Evolutionary conservation across 2,797 vertebrate species (phyloP).

Genomic region (Lithobates sylvaticus): DNA sequence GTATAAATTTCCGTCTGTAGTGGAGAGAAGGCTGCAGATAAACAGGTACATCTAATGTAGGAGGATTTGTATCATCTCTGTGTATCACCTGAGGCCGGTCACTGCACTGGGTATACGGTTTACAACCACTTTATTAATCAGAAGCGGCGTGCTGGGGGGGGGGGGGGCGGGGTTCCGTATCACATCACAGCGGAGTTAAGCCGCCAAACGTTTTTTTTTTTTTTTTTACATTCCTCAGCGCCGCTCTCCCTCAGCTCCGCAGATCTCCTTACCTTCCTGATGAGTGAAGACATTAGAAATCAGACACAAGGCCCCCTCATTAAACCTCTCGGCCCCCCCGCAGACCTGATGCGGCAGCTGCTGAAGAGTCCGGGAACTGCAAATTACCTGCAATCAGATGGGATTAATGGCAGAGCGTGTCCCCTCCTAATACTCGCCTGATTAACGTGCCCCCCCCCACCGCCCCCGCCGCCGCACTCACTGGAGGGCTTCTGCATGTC

Average conservation of each 20-base stretch:
- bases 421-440: slow-evolving; percentile 47
- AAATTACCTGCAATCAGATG: slow-evolving; percentile 58
- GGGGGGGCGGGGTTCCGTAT: neutral
- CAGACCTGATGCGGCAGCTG: slow-evolving; percentile 67
- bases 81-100: no score
- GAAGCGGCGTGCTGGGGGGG: neutral
- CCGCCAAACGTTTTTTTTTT: neutral
- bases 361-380: slow-evolving; percentile 65
- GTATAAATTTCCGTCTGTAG: no score
- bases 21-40: no score
- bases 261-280: slow-evolving; percentile 46
- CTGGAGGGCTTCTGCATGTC: neutral
- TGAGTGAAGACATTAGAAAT: slow-evolving; percentile 40
- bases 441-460: slow-evolving; percentile 2
- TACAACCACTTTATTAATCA: no score
- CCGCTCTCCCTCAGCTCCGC: slow-evolving; percentile 32
- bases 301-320: slow-evolving; percentile 39
- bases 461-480: neutral
- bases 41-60: no score
- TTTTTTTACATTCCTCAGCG: slow-evolving; percentile 8
- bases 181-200: slow-evolving; percentile 33
- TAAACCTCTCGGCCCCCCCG: slow-evolving; percentile 61
- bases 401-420: slow-evolving; percentile 56
- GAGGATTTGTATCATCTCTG: no score
- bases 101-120: no score